These are phyloP conservation scores for Megalops cyprinoides DNA, from an alignment of 2,797 vertebrate genomes.

Conservation along the genomic window DNA sequence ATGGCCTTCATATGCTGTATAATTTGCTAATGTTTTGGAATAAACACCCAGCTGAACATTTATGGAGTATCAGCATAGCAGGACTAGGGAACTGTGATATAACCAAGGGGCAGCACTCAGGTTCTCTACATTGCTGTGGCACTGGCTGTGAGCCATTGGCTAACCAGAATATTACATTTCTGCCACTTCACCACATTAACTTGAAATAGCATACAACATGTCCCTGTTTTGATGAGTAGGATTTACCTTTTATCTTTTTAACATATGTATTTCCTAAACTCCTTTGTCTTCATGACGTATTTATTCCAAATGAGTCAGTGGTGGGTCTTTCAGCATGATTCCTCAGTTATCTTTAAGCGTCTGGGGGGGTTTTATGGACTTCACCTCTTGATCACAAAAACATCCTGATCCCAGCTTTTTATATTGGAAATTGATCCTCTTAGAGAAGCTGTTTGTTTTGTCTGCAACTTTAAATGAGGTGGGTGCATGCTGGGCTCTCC, in stretches of 20 bases:
- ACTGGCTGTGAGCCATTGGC: too few species aligned
- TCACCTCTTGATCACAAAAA: constrained; percentile 41
- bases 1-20: too few species aligned
- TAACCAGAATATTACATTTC: too few species aligned
- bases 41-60: too few species aligned
- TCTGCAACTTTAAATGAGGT: constrained; percentile 40
- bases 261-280: neutral
- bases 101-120: too few species aligned
- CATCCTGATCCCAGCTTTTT: constrained; percentile 40
- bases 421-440: constrained; percentile 33
- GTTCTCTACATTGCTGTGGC: too few species aligned
- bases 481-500: too few species aligned
- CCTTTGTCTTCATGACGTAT: constrained; percentile 21
- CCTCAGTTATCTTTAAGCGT: constrained; percentile 40
- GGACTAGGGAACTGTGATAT: too few species aligned
- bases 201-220: constrained; percentile 5
- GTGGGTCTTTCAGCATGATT: constrained; percentile 38
- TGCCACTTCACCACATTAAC: too few species aligned
- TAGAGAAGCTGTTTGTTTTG: constrained; percentile 16
- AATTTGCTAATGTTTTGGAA: too few species aligned
- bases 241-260: constrained; percentile 5
- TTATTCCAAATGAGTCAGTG: neutral
- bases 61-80: too few species aligned
- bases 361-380: constrained; percentile 38
- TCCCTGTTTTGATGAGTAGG: neutral